Evolutionary conservation across 2,888 invertebrate genomes (phyloP).

Genomic region (Hemaris fuciformis): DNA sequence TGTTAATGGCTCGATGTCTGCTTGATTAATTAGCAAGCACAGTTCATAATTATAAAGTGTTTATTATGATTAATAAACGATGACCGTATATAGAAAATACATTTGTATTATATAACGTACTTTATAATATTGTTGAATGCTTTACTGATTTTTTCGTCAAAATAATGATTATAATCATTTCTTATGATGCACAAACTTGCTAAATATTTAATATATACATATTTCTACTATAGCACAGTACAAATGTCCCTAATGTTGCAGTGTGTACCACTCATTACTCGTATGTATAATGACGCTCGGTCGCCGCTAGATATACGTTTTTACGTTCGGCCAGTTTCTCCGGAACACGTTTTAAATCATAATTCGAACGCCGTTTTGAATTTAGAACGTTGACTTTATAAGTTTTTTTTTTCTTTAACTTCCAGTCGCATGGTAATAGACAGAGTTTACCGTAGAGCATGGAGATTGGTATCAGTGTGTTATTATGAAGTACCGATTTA

Average conservation of each 20-base stretch:
- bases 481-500: neutral
- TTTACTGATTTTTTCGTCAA: too few relatives aligned
- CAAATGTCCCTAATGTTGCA: constrained; percentile 54
- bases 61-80: constrained; percentile 1
- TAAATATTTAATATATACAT: too few relatives aligned
- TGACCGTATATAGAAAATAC: neutral
- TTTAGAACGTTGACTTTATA: constrained; percentile 76
- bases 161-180: too few relatives aligned
- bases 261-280: constrained; percentile 68
- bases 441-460: neutral
- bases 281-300: constrained; percentile 68
- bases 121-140: too few relatives aligned
- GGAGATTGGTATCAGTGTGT: neutral
- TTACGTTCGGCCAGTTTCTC: constrained; percentile 79
- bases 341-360: constrained; percentile 82
- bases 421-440: neutral
- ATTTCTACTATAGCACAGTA: neutral
- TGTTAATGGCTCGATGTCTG: constrained; percentile 1
- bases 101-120: too few relatives aligned
- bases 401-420: constrained; percentile 40
- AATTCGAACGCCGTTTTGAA: constrained; percentile 78
- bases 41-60: neutral
- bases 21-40: neutral
- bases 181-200: too few relatives aligned
- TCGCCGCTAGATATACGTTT: constrained; percentile 74